Evolutionary conservation across 2,888 invertebrate species (phyloP).

Genomic region (Limenitis camilla): DNA sequence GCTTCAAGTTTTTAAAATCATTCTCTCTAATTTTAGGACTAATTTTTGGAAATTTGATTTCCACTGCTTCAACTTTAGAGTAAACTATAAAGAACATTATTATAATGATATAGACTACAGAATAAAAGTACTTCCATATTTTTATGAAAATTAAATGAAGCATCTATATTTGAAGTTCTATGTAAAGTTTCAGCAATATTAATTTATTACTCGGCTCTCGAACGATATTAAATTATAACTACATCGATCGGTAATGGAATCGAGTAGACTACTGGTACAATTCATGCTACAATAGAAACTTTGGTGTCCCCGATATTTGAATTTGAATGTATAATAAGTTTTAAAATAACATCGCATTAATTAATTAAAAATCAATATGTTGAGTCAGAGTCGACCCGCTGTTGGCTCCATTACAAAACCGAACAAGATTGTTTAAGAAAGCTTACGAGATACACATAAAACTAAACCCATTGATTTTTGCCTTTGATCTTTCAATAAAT

Average conservation of each 20-base stretch:
- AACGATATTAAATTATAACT: background rate
- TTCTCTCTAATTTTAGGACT: too few species aligned
- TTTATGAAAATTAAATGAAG: background rate
- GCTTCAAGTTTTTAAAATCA: too few species aligned
- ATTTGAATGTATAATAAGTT: constrained; percentile 18
- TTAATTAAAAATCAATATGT: constrained; percentile 28
- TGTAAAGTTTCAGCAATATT: too few species aligned
- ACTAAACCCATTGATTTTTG: too few species aligned
- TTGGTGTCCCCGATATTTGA: constrained; percentile 21
- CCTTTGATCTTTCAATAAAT: too few species aligned
- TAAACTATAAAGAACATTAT: too few species aligned
- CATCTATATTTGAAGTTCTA: background rate
- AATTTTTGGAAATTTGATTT: too few species aligned
- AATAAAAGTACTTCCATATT: too few species aligned
- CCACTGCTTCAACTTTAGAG: too few species aligned
- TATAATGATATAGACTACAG: too few species aligned
- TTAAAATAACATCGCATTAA: constrained; percentile 18
- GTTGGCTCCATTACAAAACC: constrained; percentile 10
- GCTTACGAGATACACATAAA: background rate
- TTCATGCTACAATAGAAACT: constrained; percentile 10
- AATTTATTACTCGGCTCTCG: background rate
- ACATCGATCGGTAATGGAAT: background rate
- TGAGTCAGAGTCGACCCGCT: constrained; percentile 7
- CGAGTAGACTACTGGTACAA: background rate
- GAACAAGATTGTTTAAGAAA: background rate